phyloP scores from a whole-genome alignment of 2,888 invertebrate species.

The Leucoma salicis region DNA sequence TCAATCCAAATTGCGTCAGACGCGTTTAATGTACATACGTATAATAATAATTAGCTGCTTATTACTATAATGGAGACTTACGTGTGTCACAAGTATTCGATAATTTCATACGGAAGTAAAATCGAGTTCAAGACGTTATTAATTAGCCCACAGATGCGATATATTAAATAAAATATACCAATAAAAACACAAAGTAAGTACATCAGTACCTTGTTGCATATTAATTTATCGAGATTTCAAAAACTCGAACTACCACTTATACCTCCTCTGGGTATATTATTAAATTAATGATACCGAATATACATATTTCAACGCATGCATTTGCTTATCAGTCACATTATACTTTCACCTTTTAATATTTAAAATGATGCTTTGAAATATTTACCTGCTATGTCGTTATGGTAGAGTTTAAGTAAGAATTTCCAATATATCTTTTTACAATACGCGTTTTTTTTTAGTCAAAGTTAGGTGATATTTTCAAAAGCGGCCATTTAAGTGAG shows the following conservation, averaged over 20 bases:
- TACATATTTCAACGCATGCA: constrained; percentile 35
- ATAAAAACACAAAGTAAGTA: constrained; percentile 20
- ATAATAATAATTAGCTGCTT: constrained; percentile 30
- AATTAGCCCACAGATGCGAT: constrained; percentile 23
- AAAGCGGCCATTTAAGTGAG: constrained; percentile 54
- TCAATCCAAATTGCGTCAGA: too few species aligned
- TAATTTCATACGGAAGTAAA: constrained; percentile 22
- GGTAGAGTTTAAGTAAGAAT: constrained; percentile 37
- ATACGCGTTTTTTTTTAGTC: constrained; percentile 34
- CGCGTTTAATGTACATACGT: constrained; percentile 12
- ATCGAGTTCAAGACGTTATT: constrained; percentile 23
- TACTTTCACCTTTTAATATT: constrained; percentile 58
- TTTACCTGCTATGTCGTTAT: constrained; percentile 32
- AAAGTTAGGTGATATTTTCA: constrained; percentile 49
- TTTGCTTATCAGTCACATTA: constrained; percentile 53
- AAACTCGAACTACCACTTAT: constrained; percentile 17
- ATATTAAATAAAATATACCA: constrained; percentile 24
- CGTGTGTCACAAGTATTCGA: constrained; percentile 21
- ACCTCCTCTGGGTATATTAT: constrained; percentile 27
- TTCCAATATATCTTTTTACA: constrained; percentile 30
- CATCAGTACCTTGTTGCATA: constrained; percentile 20
- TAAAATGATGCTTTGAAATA: constrained; percentile 37
- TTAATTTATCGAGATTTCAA: constrained; percentile 31
- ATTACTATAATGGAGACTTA: constrained; percentile 14
- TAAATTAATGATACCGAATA: constrained; percentile 42